Conservation (phyloP, 1,140 invertebrate species). For the Myzus persicae region DNA sequence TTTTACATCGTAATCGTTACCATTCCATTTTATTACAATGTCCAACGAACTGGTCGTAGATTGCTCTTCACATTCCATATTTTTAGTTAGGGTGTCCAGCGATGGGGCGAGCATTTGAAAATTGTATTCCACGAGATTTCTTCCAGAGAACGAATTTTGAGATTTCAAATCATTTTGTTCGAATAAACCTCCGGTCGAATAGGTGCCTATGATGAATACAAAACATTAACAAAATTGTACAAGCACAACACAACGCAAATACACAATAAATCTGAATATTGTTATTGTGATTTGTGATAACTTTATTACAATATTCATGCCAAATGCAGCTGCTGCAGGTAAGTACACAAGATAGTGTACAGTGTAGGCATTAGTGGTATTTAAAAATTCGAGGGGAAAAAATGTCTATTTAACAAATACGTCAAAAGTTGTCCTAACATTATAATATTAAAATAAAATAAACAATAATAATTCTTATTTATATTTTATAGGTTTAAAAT, state of each 20-base stretch:
- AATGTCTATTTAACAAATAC: background rate
- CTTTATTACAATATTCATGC: background rate
- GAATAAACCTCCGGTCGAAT: background rate
- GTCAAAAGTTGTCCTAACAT: background rate
- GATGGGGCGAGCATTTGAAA: background rate
- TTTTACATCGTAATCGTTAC: constrained; percentile 81
- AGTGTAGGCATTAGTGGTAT: background rate
- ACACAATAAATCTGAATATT: constrained; percentile 22
- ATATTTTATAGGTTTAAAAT: background rate
- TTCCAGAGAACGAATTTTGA: background rate
- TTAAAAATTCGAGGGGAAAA: no score
- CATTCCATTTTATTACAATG: constrained; percentile 89
- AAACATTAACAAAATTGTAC: background rate
- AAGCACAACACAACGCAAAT: background rate
- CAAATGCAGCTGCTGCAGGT: background rate
- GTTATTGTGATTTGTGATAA: constrained; percentile 35
- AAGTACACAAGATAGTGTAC: background rate
- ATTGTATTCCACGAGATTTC: background rate
- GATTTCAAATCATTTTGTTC: constrained; percentile 18
- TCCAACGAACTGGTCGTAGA: constrained; percentile 62
- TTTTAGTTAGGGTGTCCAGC: background rate
- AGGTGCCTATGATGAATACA: background rate
- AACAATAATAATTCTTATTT: background rate
- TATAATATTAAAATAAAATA: background rate
- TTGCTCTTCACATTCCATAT: constrained; percentile 47